Conservation (phyloP, 2,888 invertebrate species). For the Desoria tigrina region DNA sequence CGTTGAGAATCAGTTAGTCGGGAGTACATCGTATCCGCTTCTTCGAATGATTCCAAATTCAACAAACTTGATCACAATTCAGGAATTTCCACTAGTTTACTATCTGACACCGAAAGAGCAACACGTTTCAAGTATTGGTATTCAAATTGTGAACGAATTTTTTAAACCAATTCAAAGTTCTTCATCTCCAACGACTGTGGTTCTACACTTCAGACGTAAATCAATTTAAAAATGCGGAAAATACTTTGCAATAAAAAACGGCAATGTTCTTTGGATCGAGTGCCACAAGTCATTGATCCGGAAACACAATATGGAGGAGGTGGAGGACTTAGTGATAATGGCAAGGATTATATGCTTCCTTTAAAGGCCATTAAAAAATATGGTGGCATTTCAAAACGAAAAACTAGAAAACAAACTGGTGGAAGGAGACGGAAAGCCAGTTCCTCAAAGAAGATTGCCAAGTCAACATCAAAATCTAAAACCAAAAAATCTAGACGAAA, state of each 20-base stretch:
- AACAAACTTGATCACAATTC: neutral
- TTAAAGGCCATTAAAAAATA: neutral
- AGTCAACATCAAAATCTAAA: conserved; percentile 1
- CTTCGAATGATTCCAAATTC: neutral
- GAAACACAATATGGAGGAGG: neutral
- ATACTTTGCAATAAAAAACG: neutral
- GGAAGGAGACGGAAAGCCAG: neutral
- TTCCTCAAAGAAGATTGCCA: neutral
- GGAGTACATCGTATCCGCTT: too few species aligned
- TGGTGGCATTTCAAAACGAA: neutral
- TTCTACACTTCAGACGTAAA: neutral
- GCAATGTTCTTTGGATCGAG: neutral
- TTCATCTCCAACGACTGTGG: neutral
- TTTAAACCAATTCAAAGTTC: neutral
- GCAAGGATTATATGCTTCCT: neutral
- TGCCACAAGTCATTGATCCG: neutral
- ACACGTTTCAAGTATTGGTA: neutral
- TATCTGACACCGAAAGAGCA: neutral
- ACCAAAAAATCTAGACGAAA: conserved; percentile 2
- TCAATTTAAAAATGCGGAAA: neutral
- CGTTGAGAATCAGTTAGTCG: too few species aligned
- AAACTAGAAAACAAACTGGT: neutral
- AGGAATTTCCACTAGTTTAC: neutral
- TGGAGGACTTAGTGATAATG: neutral
- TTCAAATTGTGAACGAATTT: neutral